Evolutionary conservation across 2,113 vertebrate genomes (phyloP).

Genomic region (Morone saxatilis): DNA sequence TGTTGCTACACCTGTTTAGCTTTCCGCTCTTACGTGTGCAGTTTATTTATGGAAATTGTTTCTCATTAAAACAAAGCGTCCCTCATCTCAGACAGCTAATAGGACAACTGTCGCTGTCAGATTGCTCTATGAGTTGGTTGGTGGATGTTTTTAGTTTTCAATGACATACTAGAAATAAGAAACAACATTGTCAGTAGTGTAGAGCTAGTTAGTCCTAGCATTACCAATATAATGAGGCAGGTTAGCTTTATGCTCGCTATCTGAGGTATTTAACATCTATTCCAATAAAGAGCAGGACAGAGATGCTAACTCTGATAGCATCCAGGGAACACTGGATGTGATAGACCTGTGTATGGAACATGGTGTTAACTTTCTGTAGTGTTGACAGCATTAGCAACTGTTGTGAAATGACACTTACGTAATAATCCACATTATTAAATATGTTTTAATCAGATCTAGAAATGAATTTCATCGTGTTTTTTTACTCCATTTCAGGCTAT

Average conservation of each 20-base stretch:
- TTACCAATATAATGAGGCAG: no score
- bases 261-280: no score
- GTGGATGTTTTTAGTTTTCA: no score
- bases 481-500: slow-evolving; percentile 86
- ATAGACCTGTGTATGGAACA: neutral
- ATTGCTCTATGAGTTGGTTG: neutral
- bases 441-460: neutral
- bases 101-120: neutral
- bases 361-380: neutral
- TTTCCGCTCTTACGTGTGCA: neutral
- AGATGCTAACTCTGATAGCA: no score
- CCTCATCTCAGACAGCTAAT: neutral
- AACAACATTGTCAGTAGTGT: neutral
- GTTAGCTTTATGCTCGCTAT: no score
- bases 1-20: neutral
- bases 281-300: no score
- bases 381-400: neutral
- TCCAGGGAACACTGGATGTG: no score
- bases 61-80: neutral
- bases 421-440: neutral
- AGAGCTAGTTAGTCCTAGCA: no score
- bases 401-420: neutral
- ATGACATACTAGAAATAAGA: neutral
- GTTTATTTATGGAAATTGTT: no score
- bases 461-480: neutral